Percentiles rank a stretch among this genome's conserved stretches.
phyloP scores from a whole-genome alignment of 1,140 invertebrate species.

The Sitobion miscanthi region DNA sequence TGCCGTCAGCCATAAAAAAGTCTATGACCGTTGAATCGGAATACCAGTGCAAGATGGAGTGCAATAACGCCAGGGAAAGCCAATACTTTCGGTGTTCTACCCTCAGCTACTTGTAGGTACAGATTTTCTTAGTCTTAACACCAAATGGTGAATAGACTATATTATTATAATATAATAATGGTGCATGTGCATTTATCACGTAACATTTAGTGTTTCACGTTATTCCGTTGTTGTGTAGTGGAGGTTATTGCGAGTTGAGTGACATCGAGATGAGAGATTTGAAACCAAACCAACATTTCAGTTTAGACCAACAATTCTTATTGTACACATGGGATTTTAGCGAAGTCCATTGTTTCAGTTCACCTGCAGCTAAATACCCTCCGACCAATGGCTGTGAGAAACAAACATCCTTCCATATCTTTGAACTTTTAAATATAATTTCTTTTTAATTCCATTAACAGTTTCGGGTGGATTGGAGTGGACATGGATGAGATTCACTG shows the following conservation, averaged over 20 bases:
- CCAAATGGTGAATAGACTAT: background rate
- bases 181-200: background rate
- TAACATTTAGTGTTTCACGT: background rate
- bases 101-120: constrained; percentile 71
- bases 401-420: background rate
- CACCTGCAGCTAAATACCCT: constrained; percentile 57
- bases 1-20: constrained; percentile 70
- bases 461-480: constrained; percentile 56
- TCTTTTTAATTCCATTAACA: background rate
- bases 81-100: constrained; percentile 74
- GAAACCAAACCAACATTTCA: constrained; percentile 71
- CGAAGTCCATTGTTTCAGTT: constrained; percentile 63
- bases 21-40: constrained; percentile 70
- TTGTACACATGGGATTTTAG: constrained; percentile 72
- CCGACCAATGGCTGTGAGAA: constrained; percentile 3
- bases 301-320: constrained; percentile 68
- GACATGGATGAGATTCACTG: constrained; percentile 76
- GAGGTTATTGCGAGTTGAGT: constrained; percentile 72
- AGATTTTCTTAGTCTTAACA: constrained; percentile 16
- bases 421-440: background rate
- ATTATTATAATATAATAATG: background rate
- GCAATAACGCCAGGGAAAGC: constrained; percentile 67
- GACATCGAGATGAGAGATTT: constrained; percentile 75
- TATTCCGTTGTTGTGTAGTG: constrained; percentile 47
- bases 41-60: constrained; percentile 73